A percentile compares a stretch with the other conserved stretches of the same genome.
Conservation (phyloP, 1,140 invertebrate genomes). For the Laodelphax striatellus region DNA sequence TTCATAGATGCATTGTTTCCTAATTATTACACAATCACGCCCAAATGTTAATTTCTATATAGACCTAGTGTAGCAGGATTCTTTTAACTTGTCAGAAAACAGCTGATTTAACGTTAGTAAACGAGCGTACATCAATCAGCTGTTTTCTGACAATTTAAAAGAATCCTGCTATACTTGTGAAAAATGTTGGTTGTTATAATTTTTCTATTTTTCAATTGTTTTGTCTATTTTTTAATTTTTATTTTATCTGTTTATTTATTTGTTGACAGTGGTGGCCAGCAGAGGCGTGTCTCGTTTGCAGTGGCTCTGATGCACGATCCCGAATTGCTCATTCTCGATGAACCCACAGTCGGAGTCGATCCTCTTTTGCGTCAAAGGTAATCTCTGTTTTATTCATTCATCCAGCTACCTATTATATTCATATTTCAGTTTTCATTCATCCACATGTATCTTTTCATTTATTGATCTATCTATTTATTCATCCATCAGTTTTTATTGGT, state of each 20-base stretch:
- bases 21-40: too few species aligned
- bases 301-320: slow-evolving; percentile 79
- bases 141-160: too few species aligned
- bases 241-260: neutral
- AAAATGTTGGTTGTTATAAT: too few species aligned
- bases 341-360: slow-evolving; percentile 92
- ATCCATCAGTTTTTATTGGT: neutral
- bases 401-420: slow-evolving; percentile 1
- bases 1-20: too few species aligned
- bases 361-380: slow-evolving; percentile 80
- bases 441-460: too few species aligned
- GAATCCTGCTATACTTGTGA: too few species aligned
- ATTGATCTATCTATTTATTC: slow-evolving; percentile 1
- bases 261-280: slow-evolving; percentile 63
- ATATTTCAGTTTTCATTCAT: neutral
- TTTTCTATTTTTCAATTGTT: too few species aligned
- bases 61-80: too few species aligned
- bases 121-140: too few species aligned
- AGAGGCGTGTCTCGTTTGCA: slow-evolving; percentile 76
- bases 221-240: neutral
- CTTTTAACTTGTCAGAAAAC: too few species aligned
- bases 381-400: slow-evolving; percentile 28
- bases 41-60: too few species aligned
- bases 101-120: too few species aligned
- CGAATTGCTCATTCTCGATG: slow-evolving; percentile 83